Evolutionary conservation across 2,888 invertebrate species (phyloP), one percentile per base, ranked within the genome.

Genomic region (Eugnorisma glareosa): DNA sequence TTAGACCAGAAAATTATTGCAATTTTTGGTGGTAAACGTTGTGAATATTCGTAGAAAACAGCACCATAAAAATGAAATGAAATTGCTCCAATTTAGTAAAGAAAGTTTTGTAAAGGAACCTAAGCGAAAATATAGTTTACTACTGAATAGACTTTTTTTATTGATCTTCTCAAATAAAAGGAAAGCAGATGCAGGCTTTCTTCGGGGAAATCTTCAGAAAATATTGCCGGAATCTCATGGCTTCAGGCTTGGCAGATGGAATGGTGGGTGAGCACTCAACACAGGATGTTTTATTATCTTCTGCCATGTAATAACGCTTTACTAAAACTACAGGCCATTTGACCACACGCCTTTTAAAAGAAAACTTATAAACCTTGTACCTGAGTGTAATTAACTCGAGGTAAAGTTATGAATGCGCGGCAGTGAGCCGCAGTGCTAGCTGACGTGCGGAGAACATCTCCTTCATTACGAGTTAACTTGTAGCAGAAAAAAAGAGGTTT

Each of bases 381-480:
- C 77, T 48, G 40, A 70, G 77, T 71, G 40, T 86, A 67, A 83
- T 86, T 83, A 83, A 86, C 83, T 83, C 63, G n/a, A 43, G 83
- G 68, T 68, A 54, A 70, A 77, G 83, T 83, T 72, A 28, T 86
- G 86, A 86, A 83, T 72, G 67, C 67, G 35, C 35, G 3, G 59
- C 35, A 24, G 28, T 37, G 68, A n/a, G 54, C 11, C 68, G 57
- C 69, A 21, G 45, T 45, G 82, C 69, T 69, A 76, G 43, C 35
- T 67, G 80, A 28, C 31, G 28, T 18, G 11, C 35, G n/a, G 40
- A 45, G 77, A 37, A 54, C 67, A 31, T 54, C 68, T 57, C 37
- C 64, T 77, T 88, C 79, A 86, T 88, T 88, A 88, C 73, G 77
- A 70, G n/a, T 70, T 40, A 54, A 68, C 67, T 71, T 61, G n/a